phyloP scores from a whole-genome alignment of 2,888 invertebrate species.

The Hydropsyche betteni region DNA sequence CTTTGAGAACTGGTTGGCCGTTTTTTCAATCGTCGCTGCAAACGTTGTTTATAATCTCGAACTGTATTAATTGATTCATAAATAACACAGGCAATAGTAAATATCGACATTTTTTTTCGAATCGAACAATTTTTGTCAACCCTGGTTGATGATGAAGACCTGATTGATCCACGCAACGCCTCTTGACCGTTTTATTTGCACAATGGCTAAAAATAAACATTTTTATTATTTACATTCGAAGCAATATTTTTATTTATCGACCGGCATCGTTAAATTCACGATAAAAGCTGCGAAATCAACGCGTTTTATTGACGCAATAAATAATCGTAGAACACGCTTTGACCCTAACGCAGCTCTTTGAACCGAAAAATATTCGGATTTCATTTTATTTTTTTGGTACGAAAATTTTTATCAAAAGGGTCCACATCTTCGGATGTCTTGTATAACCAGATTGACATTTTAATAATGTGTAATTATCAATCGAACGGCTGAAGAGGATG shows the following conservation, averaged over 20 bases:
- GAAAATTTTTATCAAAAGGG: too few species aligned
- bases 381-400: too few species aligned
- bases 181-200: slow-evolving; percentile 27
- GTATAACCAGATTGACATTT: too few species aligned
- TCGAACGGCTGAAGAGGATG: too few species aligned
- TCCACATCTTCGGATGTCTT: too few species aligned
- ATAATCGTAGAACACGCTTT: slow-evolving; percentile 26
- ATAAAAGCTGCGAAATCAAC: slow-evolving; percentile 28
- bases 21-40: slow-evolving; percentile 23
- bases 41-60: neutral
- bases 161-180: slow-evolving; percentile 16
- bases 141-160: too few species aligned
- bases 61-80: slow-evolving; percentile 29
- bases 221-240: slow-evolving; percentile 27
- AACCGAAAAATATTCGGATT: too few species aligned
- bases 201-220: slow-evolving; percentile 9
- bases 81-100: neutral
- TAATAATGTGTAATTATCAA: too few species aligned
- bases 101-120: too few species aligned
- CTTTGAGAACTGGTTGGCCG: slow-evolving; percentile 10
- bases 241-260: slow-evolving; percentile 26
- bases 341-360: neutral
- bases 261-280: slow-evolving; percentile 25
- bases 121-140: too few species aligned
- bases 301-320: slow-evolving; percentile 30